Evolutionary conservation across 2,797 vertebrate species (phyloP).

Genomic region (Menidia menidia): DNA sequence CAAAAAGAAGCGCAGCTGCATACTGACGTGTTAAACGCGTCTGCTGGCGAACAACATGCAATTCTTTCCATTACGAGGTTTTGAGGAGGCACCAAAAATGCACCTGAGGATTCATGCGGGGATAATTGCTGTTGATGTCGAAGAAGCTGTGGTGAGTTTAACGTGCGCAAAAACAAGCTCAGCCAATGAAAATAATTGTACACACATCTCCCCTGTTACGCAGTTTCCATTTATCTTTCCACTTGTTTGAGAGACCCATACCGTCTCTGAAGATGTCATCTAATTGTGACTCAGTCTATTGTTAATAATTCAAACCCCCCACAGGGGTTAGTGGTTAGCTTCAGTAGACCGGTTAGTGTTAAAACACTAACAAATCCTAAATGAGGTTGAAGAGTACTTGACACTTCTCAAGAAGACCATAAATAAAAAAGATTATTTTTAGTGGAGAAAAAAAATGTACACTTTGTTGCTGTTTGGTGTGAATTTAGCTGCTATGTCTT

Average conservation of each 20-base stretch:
- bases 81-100: slow-evolving; percentile 29
- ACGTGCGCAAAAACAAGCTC: slow-evolving; percentile 2
- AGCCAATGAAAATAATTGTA: slow-evolving; percentile 1
- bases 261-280: slow-evolving; percentile 61
- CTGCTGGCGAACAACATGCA: slow-evolving; percentile 35
- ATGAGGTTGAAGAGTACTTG: slow-evolving; percentile 10
- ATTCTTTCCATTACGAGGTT: slow-evolving; percentile 56
- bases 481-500: too few relatives aligned
- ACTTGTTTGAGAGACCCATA: slow-evolving; percentile 61
- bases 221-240: slow-evolving; percentile 46
- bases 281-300: slow-evolving; percentile 62
- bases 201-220: slow-evolving; percentile 1
- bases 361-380: slow-evolving; percentile 30
- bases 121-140: slow-evolving; percentile 54
- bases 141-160: slow-evolving; percentile 23
- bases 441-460: background rate
- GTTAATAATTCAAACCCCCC: slow-evolving; percentile 69
- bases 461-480: background rate
- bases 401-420: background rate
- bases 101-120: slow-evolving; percentile 49
- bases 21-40: slow-evolving; percentile 36
- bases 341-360: background rate
- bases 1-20: slow-evolving; percentile 28
- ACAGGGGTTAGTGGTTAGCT: slow-evolving; percentile 2
- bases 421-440: background rate